Conservation (phyloP, 2,113 vertebrate genomes). For the Oncorhynchus keta region DNA sequence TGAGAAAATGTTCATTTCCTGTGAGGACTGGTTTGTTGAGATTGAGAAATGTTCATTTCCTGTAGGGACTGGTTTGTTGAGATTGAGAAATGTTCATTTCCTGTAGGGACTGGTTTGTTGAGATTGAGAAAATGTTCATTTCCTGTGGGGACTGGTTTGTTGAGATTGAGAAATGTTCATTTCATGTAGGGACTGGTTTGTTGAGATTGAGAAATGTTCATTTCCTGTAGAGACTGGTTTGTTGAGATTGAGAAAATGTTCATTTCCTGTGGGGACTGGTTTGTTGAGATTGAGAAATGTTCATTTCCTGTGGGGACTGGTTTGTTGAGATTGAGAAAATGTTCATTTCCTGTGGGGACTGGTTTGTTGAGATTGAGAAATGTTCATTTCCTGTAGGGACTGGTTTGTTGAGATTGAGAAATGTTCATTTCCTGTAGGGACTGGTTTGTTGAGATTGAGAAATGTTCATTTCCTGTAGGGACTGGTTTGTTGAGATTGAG, state of each 20-base stretch:
- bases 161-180: conserved; percentile 68
- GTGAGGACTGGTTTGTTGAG: conserved; percentile 76
- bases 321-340: conserved; percentile 77
- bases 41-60: conserved; percentile 62
- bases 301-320: conserved; percentile 62
- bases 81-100: conserved; percentile 61
- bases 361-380: too few species aligned
- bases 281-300: conserved; percentile 76
- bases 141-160: conserved; percentile 72
- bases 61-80: conserved; percentile 75
- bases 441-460: conserved; percentile 78
- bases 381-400: conserved; percentile 33
- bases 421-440: conserved; percentile 55
- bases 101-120: conserved; percentile 74
- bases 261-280: conserved; percentile 64
- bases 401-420: conserved; percentile 78
- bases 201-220: conserved; percentile 70
- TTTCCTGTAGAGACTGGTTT: conserved; percentile 69
- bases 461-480: conserved; percentile 54
- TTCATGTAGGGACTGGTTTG: conserved; percentile 72
- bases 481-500: conserved; percentile 78
- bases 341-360: too few species aligned
- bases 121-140: conserved; percentile 68
- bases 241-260: conserved; percentile 72
- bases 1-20: conserved; percentile 51